Conservation (phyloP, 1,140 invertebrate genomes). For the Periplaneta americana region DNA sequence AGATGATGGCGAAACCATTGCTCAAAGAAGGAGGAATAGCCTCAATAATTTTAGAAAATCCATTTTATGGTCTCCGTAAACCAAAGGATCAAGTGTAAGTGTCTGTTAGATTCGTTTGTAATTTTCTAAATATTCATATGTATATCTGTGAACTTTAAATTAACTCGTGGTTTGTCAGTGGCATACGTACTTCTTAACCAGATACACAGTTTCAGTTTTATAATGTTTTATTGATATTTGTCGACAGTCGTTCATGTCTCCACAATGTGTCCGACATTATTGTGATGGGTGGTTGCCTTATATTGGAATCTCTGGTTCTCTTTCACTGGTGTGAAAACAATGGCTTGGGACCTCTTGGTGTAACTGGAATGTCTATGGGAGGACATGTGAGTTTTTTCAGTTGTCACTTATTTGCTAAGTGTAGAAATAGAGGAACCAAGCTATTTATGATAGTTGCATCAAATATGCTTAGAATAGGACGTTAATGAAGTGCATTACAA, state of each 20-base stretch:
- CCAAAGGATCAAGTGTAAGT: conserved; percentile 86
- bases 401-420: background rate
- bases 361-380: conserved; percentile 99
- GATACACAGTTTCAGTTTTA: background rate
- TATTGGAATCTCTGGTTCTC: conserved; percentile 87
- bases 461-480: too few relatives aligned
- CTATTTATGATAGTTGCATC: background rate
- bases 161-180: too few relatives aligned
- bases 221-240: conserved; percentile 14
- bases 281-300: conserved; percentile 97
- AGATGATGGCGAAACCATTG: conserved; percentile 85
- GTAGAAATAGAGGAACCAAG: background rate
- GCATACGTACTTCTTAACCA: background rate
- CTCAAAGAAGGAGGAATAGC: conserved; percentile 86
- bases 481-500: too few relatives aligned
- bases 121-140: background rate
- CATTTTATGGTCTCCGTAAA: conserved; percentile 92
- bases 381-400: conserved; percentile 75
- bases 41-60: conserved; percentile 94
- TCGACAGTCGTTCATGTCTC: conserved; percentile 76
- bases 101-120: conserved; percentile 9
- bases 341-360: conserved; percentile 82
- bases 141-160: background rate
- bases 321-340: conserved; percentile 89
- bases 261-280: conserved; percentile 97